A percentile compares a stretch with the other conserved stretches of the same genome.
Evolutionary conservation across 2,797 vertebrate genomes (phyloP).

Genomic region (Triplophysa yarkandensis): DNA sequence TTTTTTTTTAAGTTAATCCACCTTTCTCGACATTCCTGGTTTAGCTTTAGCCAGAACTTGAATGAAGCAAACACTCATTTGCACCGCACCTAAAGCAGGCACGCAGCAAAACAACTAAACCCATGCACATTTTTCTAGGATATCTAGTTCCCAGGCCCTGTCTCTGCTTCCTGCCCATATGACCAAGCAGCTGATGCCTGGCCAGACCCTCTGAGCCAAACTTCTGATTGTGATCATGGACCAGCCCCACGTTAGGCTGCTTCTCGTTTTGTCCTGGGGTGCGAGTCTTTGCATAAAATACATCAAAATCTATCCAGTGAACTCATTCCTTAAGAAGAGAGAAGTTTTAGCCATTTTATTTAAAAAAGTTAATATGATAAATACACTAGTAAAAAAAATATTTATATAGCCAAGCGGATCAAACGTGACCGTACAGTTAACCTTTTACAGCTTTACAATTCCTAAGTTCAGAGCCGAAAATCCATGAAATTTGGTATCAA

Average conservation of each 20-base stretch:
- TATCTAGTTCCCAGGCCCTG: constrained; percentile 31
- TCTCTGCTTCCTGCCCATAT: constrained; percentile 22
- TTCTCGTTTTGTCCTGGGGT: constrained; percentile 18
- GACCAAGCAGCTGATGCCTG: constrained; percentile 52
- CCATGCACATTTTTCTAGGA: constrained; percentile 47
- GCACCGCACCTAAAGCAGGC: constrained; percentile 34
- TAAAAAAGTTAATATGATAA: background rate
- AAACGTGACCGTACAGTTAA: background rate
- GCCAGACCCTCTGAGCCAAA: constrained; percentile 53
- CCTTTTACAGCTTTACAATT: no score
- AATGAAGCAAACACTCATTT: background rate
- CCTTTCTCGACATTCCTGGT: background rate
- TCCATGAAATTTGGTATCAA: background rate
- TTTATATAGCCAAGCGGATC: background rate
- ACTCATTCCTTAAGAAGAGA: background rate
- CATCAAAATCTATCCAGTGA: background rate
- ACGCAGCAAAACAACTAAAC: constrained; percentile 43
- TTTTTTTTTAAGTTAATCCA: background rate
- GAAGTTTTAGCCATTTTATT: background rate
- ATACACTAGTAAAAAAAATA: no score
- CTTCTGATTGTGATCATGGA: constrained; percentile 54
- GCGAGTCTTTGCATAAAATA: background rate
- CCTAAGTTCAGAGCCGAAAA: background rate
- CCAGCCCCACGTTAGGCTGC: background rate
- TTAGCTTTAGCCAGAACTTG: background rate